A percentile compares a stretch with the other conserved stretches of the same genome.
These are phyloP conservation scores for Melanerpes formicivorus DNA, from an alignment of 2,113 vertebrate species.

Conservation along the genomic window DNA sequence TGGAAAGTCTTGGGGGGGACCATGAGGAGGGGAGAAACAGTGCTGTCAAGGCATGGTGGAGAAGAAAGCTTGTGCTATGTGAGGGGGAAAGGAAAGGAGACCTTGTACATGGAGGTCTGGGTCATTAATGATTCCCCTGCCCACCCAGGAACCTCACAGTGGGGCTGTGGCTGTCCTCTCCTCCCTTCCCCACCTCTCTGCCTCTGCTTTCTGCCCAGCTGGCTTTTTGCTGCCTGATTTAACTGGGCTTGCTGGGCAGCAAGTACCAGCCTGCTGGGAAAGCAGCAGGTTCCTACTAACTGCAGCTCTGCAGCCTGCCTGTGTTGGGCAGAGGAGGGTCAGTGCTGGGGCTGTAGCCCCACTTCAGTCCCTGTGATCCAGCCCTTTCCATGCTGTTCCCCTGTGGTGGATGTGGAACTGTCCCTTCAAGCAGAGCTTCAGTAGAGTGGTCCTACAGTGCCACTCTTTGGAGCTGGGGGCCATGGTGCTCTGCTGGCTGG, in stretches of 20 bases:
- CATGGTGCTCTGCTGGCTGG: background rate
- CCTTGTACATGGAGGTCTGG: background rate
- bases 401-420: rapidly evolving
- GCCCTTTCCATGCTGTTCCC: background rate
- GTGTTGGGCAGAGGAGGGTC: background rate
- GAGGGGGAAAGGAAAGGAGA: background rate
- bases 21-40: background rate
- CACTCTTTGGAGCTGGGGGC: background rate
- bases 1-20: background rate
- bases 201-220: background rate
- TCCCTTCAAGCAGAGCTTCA: background rate
- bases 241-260: background rate
- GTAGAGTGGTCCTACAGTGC: background rate
- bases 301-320: background rate
- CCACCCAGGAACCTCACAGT: rapidly evolving
- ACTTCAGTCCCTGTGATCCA: rapidly evolving
- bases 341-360: rapidly evolving
- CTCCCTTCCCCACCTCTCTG: background rate
- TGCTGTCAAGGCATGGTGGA: background rate
- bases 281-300: background rate
- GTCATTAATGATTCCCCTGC: background rate
- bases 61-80: background rate
- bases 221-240: background rate
- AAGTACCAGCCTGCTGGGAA: background rate
- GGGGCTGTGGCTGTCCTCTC: background rate